phyloP scores from a whole-genome alignment of 1,140 invertebrate genomes.

The Wasmannia auropunctata region DNA sequence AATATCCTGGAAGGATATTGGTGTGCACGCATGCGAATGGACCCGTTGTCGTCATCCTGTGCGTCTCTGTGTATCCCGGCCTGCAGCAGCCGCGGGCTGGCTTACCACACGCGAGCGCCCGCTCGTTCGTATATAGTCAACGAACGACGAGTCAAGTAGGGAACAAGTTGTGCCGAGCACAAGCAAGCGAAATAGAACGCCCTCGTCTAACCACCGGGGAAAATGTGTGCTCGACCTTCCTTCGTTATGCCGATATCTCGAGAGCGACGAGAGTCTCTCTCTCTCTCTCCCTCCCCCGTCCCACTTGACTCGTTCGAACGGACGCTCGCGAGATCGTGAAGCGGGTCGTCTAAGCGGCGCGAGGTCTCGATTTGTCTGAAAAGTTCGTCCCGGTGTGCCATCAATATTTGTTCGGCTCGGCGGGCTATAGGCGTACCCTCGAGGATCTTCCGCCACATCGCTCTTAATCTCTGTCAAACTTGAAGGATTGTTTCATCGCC shows the following conservation, averaged over 20 bases:
- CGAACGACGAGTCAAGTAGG: slow-evolving; percentile 41
- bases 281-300: neutral
- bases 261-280: slow-evolving; percentile 3
- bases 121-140: slow-evolving; percentile 17
- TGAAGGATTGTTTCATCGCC: slow-evolving; percentile 11
- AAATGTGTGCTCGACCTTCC: neutral
- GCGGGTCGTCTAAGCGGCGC: too few relatives aligned
- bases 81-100: neutral
- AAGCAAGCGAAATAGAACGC: slow-evolving; percentile 24
- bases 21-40: neutral
- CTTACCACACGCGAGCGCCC: slow-evolving; percentile 10
- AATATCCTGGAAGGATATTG: neutral
- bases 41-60: neutral
- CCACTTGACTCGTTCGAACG: neutral
- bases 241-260: slow-evolving; percentile 24
- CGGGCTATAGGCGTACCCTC: neutral
- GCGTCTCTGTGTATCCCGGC: neutral
- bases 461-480: slow-evolving; percentile 11
- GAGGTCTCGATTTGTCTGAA: neutral
- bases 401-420: slow-evolving; percentile 5
- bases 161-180: slow-evolving; percentile 16
- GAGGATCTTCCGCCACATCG: neutral
- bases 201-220: neutral
- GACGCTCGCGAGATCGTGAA: neutral
- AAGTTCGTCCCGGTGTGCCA: neutral